Evolutionary conservation across 2,797 vertebrate species (phyloP).

Genomic region (Megalops cyprinoides): DNA sequence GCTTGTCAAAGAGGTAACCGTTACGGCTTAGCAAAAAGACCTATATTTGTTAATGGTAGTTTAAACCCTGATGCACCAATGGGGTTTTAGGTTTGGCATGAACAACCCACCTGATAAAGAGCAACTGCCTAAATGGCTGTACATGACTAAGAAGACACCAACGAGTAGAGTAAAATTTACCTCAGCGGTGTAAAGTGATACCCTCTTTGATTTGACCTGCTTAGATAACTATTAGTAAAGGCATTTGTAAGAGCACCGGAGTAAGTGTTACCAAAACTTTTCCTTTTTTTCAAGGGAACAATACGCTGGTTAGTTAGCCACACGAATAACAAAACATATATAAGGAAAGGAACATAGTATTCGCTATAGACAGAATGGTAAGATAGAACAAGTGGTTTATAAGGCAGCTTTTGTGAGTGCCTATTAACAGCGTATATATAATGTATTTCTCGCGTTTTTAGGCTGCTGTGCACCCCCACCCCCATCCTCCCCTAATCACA

Average conservation of each 20-base stretch:
- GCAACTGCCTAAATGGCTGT: constrained; percentile 30
- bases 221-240: constrained; percentile 66
- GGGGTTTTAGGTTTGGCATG: constrained; percentile 42
- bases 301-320: constrained; percentile 65
- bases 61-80: too few species aligned
- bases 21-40: constrained; percentile 64
- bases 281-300: constrained; percentile 59
- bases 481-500: background rate
- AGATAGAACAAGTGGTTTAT: constrained; percentile 53
- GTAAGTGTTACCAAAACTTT: constrained; percentile 66
- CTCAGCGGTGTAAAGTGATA: constrained; percentile 63
- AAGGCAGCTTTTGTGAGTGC: constrained; percentile 60
- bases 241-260: constrained; percentile 69
- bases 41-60: constrained; percentile 51
- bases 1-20: constrained; percentile 54
- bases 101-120: constrained; percentile 54
- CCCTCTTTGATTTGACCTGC: constrained; percentile 70
- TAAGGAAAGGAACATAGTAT: constrained; percentile 23
- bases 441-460: constrained; percentile 16
- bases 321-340: constrained; percentile 55
- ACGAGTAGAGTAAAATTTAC: constrained; percentile 59
- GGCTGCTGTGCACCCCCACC: background rate
- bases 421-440: constrained; percentile 62
- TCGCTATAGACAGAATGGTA: constrained; percentile 23
- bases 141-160: constrained; percentile 45